These are phyloP conservation scores for Armadillidium nasatum DNA, from an alignment of 1,140 invertebrate genomes.

Conservation along the genomic window DNA sequence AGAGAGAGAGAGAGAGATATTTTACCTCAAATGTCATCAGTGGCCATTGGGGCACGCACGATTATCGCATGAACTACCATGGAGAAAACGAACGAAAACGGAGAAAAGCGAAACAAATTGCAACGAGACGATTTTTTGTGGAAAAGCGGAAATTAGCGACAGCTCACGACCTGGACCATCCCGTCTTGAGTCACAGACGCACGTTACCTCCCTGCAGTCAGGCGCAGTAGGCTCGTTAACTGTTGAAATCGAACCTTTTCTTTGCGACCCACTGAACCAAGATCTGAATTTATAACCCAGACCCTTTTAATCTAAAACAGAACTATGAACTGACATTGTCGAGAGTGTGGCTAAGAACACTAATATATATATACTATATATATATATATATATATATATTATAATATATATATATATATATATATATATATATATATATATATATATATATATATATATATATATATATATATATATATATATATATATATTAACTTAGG, in stretches of 20 bases:
- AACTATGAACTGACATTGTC: not conserved
- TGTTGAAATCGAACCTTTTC: not conserved
- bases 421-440: no score
- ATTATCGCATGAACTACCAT: no score
- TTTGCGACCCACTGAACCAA: not conserved
- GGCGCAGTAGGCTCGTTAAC: slow-evolving; percentile 28
- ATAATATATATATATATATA: no score
- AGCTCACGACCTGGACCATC: slow-evolving; percentile 37
- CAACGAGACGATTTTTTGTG: not conserved
- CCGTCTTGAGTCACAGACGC: slow-evolving; percentile 36
- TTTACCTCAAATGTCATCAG: no score
- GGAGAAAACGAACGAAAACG: no score
- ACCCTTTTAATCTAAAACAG: not conserved
- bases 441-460: no score
- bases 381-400: no score
- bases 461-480: no score
- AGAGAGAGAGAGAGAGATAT: no score
- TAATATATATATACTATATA: not conserved
- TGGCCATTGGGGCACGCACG: no score
- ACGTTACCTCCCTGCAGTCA: slow-evolving; percentile 34
- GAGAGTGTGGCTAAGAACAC: not conserved
- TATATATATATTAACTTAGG: no score
- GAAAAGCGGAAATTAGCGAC: slow-evolving; percentile 41
- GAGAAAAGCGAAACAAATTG: no score
- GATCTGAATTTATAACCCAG: not conserved